Conservation (phyloP, 2,113 vertebrate genomes). For the Paralichthys olivaceus region DNA sequence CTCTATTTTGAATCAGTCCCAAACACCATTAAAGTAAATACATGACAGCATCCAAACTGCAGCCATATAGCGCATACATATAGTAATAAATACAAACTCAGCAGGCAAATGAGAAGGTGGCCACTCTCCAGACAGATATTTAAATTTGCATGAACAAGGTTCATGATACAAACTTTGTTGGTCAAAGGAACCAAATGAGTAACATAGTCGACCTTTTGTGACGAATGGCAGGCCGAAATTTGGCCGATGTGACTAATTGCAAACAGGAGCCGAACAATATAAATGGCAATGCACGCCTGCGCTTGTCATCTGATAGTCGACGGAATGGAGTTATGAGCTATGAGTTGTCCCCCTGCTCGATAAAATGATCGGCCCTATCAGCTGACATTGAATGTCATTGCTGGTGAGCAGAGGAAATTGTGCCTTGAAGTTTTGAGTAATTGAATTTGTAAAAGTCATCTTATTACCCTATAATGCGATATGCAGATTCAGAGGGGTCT, state of each 20-base stretch:
- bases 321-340: constrained; percentile 30
- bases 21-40: no score
- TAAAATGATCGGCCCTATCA: constrained; percentile 41
- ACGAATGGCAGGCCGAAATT: not conserved
- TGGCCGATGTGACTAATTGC: constrained; percentile 5
- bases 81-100: no score
- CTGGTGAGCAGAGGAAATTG: constrained; percentile 56
- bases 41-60: no score
- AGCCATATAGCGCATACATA: no score
- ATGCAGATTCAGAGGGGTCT: constrained; percentile 53
- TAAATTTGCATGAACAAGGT: not conserved
- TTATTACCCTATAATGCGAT: constrained; percentile 67
- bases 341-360: constrained; percentile 8
- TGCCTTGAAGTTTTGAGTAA: constrained; percentile 68
- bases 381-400: constrained; percentile 61
- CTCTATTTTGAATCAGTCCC: no score
- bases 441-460: constrained; percentile 72
- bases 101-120: not conserved
- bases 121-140: not conserved
- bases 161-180: not conserved
- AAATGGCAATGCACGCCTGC: constrained; percentile 23
- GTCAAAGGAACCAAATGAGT: not conserved
- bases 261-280: constrained; percentile 2
- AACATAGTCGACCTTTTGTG: constrained; percentile 33
- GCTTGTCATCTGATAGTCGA: constrained; percentile 24